Evolutionary conservation across 2,113 vertebrate species (phyloP).

Genomic region (Chionis minor): DNA sequence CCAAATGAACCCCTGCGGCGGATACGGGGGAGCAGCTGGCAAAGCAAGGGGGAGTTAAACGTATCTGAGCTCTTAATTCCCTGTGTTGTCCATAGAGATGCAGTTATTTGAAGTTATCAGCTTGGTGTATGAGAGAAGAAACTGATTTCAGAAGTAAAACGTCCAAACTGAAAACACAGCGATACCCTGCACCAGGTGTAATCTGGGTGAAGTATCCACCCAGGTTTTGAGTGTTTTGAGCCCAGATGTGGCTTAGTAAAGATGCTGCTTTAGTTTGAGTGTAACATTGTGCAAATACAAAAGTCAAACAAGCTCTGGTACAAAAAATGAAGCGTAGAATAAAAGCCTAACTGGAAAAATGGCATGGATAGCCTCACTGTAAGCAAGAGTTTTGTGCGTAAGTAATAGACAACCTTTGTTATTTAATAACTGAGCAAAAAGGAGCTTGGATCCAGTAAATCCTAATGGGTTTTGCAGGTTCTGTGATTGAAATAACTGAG

Average conservation of each 20-base stretch:
- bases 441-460: background rate
- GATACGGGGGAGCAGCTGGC: background rate
- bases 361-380: background rate
- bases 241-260: background rate
- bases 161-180: background rate
- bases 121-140: background rate
- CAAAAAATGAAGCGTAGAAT: background rate
- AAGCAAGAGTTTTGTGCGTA: background rate
- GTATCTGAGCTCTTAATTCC: background rate
- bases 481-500: background rate
- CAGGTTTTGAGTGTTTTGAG: background rate
- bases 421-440: background rate
- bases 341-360: background rate
- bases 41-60: background rate
- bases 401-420: background rate
- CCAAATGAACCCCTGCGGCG: background rate
- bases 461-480: background rate
- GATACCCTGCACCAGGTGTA: background rate
- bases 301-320: background rate
- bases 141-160: background rate
- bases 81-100: background rate
- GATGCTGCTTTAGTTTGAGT: background rate
- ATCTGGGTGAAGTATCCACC: background rate
- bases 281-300: background rate
- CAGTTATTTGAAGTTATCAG: background rate